Evolutionary conservation across 2,113 vertebrate species (phyloP), one percentile per base, ranked within the genome.

Genomic region (Telmatochromis sp.): DNA sequence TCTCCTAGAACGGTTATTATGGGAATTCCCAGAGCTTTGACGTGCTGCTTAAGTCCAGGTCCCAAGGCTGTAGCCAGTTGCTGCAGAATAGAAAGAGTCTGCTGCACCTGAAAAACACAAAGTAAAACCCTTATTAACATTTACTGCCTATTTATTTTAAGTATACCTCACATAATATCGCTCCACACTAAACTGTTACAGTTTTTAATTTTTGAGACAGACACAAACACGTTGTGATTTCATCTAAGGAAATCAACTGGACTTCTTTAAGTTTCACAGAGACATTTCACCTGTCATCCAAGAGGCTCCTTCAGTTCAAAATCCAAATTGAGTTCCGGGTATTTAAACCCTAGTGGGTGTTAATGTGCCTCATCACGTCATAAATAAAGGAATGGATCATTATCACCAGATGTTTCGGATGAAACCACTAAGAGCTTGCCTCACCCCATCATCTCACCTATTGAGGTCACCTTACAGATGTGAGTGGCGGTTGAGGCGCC

Each of bases 1-100:
- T 99, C 99, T 84, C 99, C 99, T 73, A 99, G 96, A 33, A 99
- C 98, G 5, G 98, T 98, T 91, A 99, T 97, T 28, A 99, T 88
- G 19, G 98, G 96, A 81, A 99, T 96, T 4, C 98, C 98, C 87
- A 99, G 88, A n/a, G 95, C 93, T 96, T 97, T 99, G 37, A 99
- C 96, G 6, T 99, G 97, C 15, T 98, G 98, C 89, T 97, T 99
- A 73, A 99, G 96, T 85, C 97, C 98, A 51, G 98, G 97, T 82
- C 99, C 98, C 97, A 99, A 98, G 14, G 98, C 97, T 37, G 95
- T 96, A 53, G 98, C 97, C 55, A 99, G 80, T 19, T 99, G 99
- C 92, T 99, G 98, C 60, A 99, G 96, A 84, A 99, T 99, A 28
- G 82, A 96, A 86, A 99, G 92, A 0, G 98, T 98, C 93, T 99